Base-by-base conservation (phyloP, 1,140 invertebrate species). In the Euura lappo region DNA sequence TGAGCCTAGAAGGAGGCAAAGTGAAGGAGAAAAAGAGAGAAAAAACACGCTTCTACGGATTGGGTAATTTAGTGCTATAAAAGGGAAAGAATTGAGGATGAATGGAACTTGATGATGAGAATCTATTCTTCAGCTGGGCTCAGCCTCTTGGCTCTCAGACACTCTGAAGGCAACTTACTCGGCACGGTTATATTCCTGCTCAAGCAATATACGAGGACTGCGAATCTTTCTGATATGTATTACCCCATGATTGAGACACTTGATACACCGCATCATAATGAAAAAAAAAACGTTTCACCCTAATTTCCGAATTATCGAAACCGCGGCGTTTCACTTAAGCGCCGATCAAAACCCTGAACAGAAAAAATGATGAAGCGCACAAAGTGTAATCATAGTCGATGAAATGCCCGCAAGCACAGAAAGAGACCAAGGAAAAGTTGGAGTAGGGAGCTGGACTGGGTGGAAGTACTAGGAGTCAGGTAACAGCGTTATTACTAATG, bases 11-110 rank as follows among this genome's bases (percentile, higher is more conserved):
- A 10, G 65, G 70, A 72, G 28, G 28, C 28, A 72, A 44, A 44
- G 65, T 67, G 72, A 46, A 46, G 74, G 66, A 65, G 68, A 42
- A 44, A 65, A 44, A 64, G 13, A 11, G 64, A 28, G 28, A 28
- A 28, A 28, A 28, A 79, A 80, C 71, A 42, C 51, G 51, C 8
- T 11, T 11, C 51, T 60, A 60, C 51, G 13, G 51, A 60, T 60
- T 60, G 51, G 13, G 51, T 60, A 60, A 60, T 60, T 60, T 60
- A 60, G 10, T 60, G 6, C 51, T 60, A n/a, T 60, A 60, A 60
- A 5, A 60, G 51, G 51, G 51, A 60, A 60, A 60, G 51, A 60
- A 60, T 60, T 3, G 6, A 60, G 51, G 51, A 4, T 60, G 51
- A 60, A 60, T 60, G 6, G 51, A 60, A 60, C 10, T 60, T 60